Base-by-base conservation (phyloP, 2,888 invertebrate species). In the Netelia virgata region DNA sequence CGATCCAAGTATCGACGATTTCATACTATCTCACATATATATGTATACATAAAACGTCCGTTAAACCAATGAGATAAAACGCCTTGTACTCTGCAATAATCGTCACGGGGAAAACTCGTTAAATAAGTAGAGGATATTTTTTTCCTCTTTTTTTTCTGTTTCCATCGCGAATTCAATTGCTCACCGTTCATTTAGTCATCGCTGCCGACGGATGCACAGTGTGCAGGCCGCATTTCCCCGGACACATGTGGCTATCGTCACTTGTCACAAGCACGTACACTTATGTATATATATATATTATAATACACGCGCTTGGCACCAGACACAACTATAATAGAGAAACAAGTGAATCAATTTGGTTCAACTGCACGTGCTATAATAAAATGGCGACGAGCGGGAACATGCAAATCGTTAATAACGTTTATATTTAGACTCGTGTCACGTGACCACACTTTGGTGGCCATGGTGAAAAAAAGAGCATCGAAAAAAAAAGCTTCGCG, bases 81-180 rank as follows among this genome's bases (percentile, higher is more conserved):
- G 41, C 14, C 28, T 36, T 6, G 16, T 18, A 41, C 11, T 18
- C 11, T 47, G 47, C 16, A 47, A 73, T 61, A 23, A 57, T 73
- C 61, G 43, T 23, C 47, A 23, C 73, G 16, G 23, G 18, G 61
- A 57, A 14, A 69, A 69, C 11, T 43, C 23, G 76, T 23, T 18
- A 41, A 75, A 36, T 2, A 10, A 50, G 36, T 36, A 28, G 28
- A 59, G 11, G 1, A 23, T 14, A 50, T 57, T 64, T 63, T 41
- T 70, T 70, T 64, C 18, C 57, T 64, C 16, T 28, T 43, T 59
- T 63, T 61, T 57, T 43, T 61, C 70, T 74, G 36, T 53, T 41
- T 43, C 77, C n/a, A 36, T 36, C 70, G 28, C 14, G 75, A 78
- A 66, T 76, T 72, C 63, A 81, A 81, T 85, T 78, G 76, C 76